phyloP scores from a whole-genome alignment of 2,888 invertebrate species.

The Megamerina dolium region DNA sequence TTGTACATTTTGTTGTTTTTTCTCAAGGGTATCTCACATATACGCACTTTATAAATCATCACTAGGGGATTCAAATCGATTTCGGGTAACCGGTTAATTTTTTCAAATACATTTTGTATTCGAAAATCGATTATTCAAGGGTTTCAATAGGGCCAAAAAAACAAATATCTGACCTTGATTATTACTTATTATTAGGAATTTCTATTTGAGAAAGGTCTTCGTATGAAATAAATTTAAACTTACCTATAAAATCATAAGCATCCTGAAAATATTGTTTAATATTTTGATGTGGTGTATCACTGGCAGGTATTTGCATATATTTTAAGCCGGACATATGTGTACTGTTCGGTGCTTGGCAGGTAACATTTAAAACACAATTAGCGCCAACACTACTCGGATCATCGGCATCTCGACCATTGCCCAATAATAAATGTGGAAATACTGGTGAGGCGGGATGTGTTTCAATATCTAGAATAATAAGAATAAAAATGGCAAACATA shows the following conservation, averaged over 20 bases:
- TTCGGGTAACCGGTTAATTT: too few species aligned
- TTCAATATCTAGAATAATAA: slow-evolving; percentile 58
- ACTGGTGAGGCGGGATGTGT: slow-evolving; percentile 70
- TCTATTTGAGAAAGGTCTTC: background rate
- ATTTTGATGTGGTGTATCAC: slow-evolving; percentile 78
- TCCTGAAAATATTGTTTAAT: slow-evolving; percentile 84
- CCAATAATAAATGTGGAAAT: slow-evolving; percentile 73
- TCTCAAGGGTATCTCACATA: too few species aligned
- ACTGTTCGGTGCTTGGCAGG: slow-evolving; percentile 64
- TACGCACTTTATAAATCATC: too few species aligned
- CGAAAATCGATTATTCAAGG: too few species aligned
- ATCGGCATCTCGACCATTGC: slow-evolving; percentile 75
- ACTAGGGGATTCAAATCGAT: too few species aligned
- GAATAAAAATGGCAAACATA: too few species aligned
- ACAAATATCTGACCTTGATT: too few species aligned
- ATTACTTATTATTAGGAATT: background rate
- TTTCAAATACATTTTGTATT: too few species aligned
- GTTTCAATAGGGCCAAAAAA: too few species aligned
- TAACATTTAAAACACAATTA: slow-evolving; percentile 75
- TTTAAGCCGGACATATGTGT: slow-evolving; percentile 61
- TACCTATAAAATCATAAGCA: slow-evolving; percentile 80
- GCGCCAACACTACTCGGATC: slow-evolving; percentile 67
- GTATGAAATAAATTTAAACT: slow-evolving; percentile 39
- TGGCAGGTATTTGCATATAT: slow-evolving; percentile 75
- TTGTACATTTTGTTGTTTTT: too few species aligned